phyloP scores from a whole-genome alignment of 1,140 invertebrate genomes.

The Drosophila funebris region DNA sequence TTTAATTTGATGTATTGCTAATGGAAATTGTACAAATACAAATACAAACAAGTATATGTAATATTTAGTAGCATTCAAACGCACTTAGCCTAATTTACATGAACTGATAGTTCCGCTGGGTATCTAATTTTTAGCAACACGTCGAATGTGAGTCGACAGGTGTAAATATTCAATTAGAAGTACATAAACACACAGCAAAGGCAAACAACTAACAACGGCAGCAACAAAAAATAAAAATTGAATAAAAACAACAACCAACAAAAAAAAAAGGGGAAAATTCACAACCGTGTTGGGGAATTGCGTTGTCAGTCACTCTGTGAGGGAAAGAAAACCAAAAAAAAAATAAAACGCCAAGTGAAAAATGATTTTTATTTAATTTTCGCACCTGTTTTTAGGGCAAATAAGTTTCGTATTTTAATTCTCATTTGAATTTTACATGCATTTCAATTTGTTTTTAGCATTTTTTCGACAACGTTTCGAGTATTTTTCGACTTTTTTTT shows the following conservation, averaged over 20 bases:
- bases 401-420: slow-evolving; percentile 64
- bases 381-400: slow-evolving; percentile 53
- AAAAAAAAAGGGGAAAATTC: background rate
- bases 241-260: background rate
- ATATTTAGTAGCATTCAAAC: background rate
- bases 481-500: slow-evolving; percentile 1
- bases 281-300: slow-evolving; percentile 13
- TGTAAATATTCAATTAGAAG: slow-evolving; percentile 59
- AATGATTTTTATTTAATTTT: slow-evolving; percentile 63
- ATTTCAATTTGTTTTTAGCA: slow-evolving; percentile 62
- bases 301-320: background rate
- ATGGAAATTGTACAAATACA: slow-evolving; percentile 12
- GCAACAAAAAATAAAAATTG: background rate
- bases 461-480: slow-evolving; percentile 14
- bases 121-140: background rate
- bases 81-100: slow-evolving; percentile 40
- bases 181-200: slow-evolving; percentile 15
- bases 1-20: background rate
- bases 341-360: background rate
- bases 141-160: background rate
- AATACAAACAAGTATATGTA: background rate
- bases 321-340: background rate
- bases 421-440: slow-evolving; percentile 61
- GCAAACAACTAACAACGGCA: slow-evolving; percentile 25
- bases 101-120: background rate